phyloP scores from a whole-genome alignment of 1,140 invertebrate species.

The Conus betulinus region DNA sequence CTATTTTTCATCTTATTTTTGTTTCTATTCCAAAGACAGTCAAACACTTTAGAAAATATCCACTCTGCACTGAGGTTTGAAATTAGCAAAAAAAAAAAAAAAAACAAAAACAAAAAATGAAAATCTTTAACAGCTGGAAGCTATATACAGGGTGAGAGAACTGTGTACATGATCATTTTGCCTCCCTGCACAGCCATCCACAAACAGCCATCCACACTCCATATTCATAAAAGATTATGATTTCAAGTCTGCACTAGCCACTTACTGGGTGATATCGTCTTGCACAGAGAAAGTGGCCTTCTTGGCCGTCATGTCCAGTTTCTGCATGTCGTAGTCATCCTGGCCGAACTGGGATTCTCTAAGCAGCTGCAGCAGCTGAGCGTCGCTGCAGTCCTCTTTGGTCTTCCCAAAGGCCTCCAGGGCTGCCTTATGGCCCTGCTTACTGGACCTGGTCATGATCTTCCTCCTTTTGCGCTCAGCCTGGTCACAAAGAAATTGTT shows the following conservation, averaged over 20 bases:
- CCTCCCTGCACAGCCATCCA: too few species aligned
- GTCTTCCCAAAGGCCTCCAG: slow-evolving; percentile 83
- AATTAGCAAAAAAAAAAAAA: too few species aligned
- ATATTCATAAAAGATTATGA: background rate
- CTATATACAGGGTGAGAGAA: too few species aligned
- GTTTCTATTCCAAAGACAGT: too few species aligned
- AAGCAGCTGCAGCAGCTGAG: slow-evolving; percentile 72
- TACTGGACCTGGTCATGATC: slow-evolving; percentile 82
- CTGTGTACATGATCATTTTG: too few species aligned
- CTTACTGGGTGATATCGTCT: slow-evolving; percentile 91
- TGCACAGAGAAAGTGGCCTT: slow-evolving; percentile 87
- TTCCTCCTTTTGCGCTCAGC: slow-evolving; percentile 85
- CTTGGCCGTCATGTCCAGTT: slow-evolving; percentile 93
- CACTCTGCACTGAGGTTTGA: too few species aligned
- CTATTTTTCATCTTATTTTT: too few species aligned
- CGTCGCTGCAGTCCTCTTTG: slow-evolving; percentile 77
- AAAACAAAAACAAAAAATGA: too few species aligned
- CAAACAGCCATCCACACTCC: too few species aligned
- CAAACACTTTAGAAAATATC: too few species aligned
- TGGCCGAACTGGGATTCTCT: slow-evolving; percentile 81
- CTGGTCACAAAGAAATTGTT: slow-evolving; percentile 43
- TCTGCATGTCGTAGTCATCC: slow-evolving; percentile 86
- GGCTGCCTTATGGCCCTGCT: slow-evolving; percentile 82
- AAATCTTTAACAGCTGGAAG: too few species aligned
- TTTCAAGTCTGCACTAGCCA: background rate